Conservation (phyloP, 2,888 invertebrate genomes). For the Magallana nippona region DNA sequence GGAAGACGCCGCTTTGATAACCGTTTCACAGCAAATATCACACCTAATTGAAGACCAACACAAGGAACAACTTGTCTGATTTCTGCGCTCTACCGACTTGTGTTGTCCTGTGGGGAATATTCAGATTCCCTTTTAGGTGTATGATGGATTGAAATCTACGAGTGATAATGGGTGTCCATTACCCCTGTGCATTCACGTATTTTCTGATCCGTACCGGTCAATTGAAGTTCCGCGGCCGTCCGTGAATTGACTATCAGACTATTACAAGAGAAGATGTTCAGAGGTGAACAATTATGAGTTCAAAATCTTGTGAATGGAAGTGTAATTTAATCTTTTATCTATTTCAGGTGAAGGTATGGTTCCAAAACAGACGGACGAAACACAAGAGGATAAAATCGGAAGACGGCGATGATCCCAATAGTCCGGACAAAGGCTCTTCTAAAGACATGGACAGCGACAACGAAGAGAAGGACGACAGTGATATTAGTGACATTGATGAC, state of each 20-base stretch:
- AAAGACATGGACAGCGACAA: constrained; percentile 35
- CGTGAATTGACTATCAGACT: not conserved
- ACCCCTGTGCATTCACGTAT: not conserved
- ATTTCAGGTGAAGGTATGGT: constrained; percentile 97
- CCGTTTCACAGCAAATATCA: constrained; percentile 31
- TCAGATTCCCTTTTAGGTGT: not conserved
- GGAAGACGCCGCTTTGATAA: constrained; percentile 16
- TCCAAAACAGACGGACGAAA: constrained; percentile 97
- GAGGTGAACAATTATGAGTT: not conserved
- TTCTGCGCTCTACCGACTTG: constrained; percentile 15
- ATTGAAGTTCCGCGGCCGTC: not conserved
- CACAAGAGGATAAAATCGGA: constrained; percentile 86
- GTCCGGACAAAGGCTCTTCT: constrained; percentile 42
- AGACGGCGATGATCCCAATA: constrained; percentile 58
- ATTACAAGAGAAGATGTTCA: not conserved
- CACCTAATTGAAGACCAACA: constrained; percentile 22
- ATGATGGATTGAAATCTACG: not conserved
- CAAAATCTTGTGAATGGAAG: not conserved
- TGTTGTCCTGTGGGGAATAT: not conserved
- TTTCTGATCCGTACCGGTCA: constrained; percentile 1
- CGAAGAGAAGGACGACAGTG: constrained; percentile 41
- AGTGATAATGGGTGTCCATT: not conserved
- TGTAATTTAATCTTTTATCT: not conserved
- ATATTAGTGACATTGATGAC: constrained; percentile 45
- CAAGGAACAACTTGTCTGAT: constrained; percentile 9